These are phyloP conservation scores for Arctia plantaginis DNA, from an alignment of 2,888 invertebrate species.

Conservation along the genomic window DNA sequence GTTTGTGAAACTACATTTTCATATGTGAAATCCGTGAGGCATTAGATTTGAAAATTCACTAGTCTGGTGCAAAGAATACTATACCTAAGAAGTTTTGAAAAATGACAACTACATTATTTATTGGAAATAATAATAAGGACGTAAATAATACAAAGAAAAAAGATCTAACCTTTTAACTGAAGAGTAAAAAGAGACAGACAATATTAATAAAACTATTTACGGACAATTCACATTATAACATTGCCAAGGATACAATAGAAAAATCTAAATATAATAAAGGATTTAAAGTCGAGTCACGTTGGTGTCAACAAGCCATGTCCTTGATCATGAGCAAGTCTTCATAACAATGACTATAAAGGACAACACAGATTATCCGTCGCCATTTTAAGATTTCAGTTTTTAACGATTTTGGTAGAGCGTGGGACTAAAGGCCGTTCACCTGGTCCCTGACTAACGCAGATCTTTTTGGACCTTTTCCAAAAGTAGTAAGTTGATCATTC, in stretches of 20 bases:
- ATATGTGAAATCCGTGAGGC: background rate
- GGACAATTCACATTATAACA: slow-evolving; percentile 35
- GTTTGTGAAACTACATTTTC: slow-evolving; percentile 29
- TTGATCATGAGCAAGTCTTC: slow-evolving; percentile 59
- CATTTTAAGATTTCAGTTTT: slow-evolving; percentile 55
- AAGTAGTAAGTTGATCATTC: slow-evolving; percentile 64
- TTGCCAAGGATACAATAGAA: slow-evolving; percentile 24
- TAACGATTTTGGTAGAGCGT: slow-evolving; percentile 66
- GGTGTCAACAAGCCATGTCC: slow-evolving; percentile 40
- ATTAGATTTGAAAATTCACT: background rate
- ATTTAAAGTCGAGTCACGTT: slow-evolving; percentile 53
- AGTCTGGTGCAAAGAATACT: background rate
- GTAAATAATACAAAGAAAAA: slow-evolving; percentile 2
- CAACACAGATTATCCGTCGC: slow-evolving; percentile 51
- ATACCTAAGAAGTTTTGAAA: background rate
- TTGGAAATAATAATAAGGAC: background rate
- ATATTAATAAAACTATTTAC: slow-evolving; percentile 39
- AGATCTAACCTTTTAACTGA: slow-evolving; percentile 25
- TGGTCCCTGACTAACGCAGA: slow-evolving; percentile 68
- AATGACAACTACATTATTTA: background rate
- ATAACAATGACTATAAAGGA: slow-evolving; percentile 65
- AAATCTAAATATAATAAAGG: slow-evolving; percentile 46
- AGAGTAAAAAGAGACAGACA: slow-evolving; percentile 36
- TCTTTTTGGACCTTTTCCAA: slow-evolving; percentile 75
- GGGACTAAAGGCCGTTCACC: slow-evolving; percentile 78